Evolutionary conservation across 2,113 vertebrate species (phyloP), one percentile per base, ranked within the genome.

Genomic region (Catagonus wagneri): DNA sequence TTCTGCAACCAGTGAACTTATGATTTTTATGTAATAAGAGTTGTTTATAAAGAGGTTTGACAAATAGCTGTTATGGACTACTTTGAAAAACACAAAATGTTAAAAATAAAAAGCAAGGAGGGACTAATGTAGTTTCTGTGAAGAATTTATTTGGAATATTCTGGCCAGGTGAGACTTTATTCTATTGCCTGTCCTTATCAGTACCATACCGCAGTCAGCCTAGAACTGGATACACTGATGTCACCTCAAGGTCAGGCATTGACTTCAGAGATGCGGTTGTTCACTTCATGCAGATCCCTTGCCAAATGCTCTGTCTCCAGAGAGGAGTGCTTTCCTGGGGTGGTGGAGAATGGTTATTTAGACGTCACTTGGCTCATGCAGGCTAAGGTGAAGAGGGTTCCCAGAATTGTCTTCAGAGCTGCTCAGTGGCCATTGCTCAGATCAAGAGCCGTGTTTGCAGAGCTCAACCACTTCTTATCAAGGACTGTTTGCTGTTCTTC

Each of bases 11-110:
- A 65, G 74, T 76, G 22, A 68, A 76, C 4, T 83, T 34, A 15
- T 0, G 16, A 44, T 93, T 56, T 96, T 75, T 60, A 54, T 79
- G 65, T 72, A 96, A 78, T 2, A 84, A 78, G 71, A 92, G 66
- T 17, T 85, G 10, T 83, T 88, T 94, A 50, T 68, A 50, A 87
- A 89, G 83, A 94, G 69, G 8, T 50, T 91, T 80, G 83, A 68
- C 61, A 87, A 85, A 56, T 7, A 90, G 27, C 27, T 58, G n/a
- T 66, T n/a, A 75, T n/a, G 69, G 7, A 34, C 66, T 66, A 83
- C 39, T 81, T 83, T 65, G 66, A 83, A 93, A 93, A 93, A 54
- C 50, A 78, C 68, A 66, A 76, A 78, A 54, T 95, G 19, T 71
- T 60, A 61, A 75, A 89, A 65, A 56, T 79, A 54, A 92, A 89